Conservation (phyloP, 2,797 vertebrate species). For the Rhodeus uyekii region DNA sequence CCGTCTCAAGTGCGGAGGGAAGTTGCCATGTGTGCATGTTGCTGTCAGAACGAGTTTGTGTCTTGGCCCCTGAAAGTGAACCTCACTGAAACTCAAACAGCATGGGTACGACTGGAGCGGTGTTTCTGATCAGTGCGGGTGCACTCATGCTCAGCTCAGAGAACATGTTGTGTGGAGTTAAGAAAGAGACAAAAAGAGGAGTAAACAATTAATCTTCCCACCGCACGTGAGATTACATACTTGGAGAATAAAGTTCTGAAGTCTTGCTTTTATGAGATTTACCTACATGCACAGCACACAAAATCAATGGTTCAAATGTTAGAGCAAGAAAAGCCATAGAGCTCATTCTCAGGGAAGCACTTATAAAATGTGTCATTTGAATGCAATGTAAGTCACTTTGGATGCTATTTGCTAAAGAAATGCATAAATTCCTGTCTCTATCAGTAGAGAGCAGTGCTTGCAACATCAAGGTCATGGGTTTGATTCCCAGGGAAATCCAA, state of each 20-base stretch:
- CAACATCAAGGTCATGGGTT: background rate
- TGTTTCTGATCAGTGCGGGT: conserved; percentile 48
- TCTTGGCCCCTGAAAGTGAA: conserved; percentile 51
- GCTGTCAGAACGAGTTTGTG: conserved; percentile 68
- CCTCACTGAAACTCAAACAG: conserved; percentile 43
- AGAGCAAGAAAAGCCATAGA: no score
- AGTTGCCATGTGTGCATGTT: conserved; percentile 65
- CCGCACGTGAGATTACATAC: background rate
- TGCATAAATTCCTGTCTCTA: background rate
- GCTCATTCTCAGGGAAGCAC: no score
- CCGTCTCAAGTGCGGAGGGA: conserved; percentile 38
- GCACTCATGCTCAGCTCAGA: conserved; percentile 30
- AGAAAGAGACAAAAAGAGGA: conserved; percentile 55
- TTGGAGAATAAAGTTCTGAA: background rate
- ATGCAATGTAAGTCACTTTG: no score
- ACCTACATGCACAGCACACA: no score
- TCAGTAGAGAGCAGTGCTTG: background rate
- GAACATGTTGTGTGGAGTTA: conserved; percentile 7
- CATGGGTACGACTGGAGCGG: conserved; percentile 19
- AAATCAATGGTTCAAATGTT: no score
- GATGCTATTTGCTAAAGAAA: no score
- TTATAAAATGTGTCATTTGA: no score
- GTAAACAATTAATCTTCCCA: background rate
- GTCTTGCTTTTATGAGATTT: no score
- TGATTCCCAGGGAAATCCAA: background rate